Conservation (phyloP, 2,113 vertebrate genomes). For the Osmerus mordax region DNA sequence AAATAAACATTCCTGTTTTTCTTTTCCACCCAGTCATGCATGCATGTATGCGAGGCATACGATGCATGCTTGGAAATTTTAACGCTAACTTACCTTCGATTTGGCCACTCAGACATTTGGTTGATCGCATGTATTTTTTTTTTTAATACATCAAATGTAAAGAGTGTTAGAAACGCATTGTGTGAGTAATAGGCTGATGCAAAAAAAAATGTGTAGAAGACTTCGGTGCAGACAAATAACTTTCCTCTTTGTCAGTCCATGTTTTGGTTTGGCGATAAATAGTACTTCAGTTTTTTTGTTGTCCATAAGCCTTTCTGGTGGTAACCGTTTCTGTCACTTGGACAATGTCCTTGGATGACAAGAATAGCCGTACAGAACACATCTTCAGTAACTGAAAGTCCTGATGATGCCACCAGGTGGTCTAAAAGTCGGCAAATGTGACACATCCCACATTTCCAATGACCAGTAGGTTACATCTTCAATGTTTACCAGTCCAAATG, state of each 20-base stretch:
- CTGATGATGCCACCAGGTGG: no score
- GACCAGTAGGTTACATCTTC: no score
- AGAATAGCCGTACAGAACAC: no score
- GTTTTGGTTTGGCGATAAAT: no score
- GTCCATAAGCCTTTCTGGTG: no score
- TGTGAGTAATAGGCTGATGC: not conserved
- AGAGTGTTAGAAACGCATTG: slow-evolving; percentile 15
- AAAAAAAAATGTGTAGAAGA: not conserved
- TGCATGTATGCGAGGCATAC: slow-evolving; percentile 14
- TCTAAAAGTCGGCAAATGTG: no score
- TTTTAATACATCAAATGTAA: slow-evolving; percentile 35
- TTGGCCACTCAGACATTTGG: slow-evolving; percentile 3
- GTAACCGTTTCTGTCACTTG: no score
- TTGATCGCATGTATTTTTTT: slow-evolving; percentile 21
- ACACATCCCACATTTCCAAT: no score
- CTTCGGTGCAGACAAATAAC: not conserved
- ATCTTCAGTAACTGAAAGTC: no score
- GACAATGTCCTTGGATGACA: no score
- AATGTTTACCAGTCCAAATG: no score
- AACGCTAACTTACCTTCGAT: slow-evolving; percentile 43
- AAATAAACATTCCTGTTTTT: not conserved
- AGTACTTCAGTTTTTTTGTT: not conserved
- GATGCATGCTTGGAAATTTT: slow-evolving; percentile 7
- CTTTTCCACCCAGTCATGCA: slow-evolving; percentile 5
- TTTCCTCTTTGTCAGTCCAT: no score